Conservation (phyloP, 2,113 vertebrate genomes). For the Pseudorasbora parva region DNA sequence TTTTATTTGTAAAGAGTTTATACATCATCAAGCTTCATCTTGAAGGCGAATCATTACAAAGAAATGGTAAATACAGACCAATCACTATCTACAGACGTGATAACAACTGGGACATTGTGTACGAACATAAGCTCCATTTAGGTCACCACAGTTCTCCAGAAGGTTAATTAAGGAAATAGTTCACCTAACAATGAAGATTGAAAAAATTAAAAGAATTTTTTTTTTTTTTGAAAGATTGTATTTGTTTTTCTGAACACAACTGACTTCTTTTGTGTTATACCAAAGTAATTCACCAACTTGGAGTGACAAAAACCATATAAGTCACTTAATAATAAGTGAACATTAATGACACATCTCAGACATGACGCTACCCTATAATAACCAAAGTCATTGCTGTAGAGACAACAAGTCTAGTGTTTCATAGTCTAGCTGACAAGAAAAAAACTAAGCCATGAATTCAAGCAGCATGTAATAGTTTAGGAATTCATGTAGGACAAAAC, state of each 20-base stretch:
- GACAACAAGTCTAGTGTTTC: not conserved
- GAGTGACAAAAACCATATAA: not conserved
- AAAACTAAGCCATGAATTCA: slow-evolving; percentile 1
- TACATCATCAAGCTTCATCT: not conserved
- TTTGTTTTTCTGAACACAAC: not conserved
- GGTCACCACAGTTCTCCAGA: not conserved
- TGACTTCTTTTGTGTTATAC: not conserved
- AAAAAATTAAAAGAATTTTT: too few species aligned
- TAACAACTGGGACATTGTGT: not conserved
- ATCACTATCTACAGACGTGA: not conserved
- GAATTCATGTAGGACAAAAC: not conserved
- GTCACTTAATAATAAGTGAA: not conserved
- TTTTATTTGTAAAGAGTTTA: too few species aligned
- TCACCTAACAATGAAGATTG: not conserved
- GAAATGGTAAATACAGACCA: not conserved
- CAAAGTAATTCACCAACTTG: not conserved
- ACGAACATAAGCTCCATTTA: not conserved
- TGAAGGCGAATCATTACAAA: not conserved
- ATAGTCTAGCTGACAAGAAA: not conserved
- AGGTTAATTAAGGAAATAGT: not conserved
- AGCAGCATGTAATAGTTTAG: not conserved
- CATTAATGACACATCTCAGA: slow-evolving; percentile 7
- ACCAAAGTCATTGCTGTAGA: not conserved
- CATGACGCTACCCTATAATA: not conserved
- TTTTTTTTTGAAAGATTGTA: not conserved